Conservation (phyloP, 2,113 vertebrate species). For the Misgurnus anguillicaudatus region DNA sequence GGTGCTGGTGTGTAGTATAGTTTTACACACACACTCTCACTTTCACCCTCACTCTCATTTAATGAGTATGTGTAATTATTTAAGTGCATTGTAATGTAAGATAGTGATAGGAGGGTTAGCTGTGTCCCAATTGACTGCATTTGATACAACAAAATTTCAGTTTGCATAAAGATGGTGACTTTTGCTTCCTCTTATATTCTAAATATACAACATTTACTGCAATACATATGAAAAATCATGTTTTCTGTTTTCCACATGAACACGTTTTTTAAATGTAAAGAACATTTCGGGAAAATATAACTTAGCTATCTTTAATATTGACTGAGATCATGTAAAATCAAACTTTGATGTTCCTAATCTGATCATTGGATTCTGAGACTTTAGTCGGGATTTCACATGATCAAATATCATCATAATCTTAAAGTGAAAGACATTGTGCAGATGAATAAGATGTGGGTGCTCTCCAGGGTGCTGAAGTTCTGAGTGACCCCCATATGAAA, state of each 20-base stretch:
- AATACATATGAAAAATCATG: no score
- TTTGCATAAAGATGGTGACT: no score
- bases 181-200: neutral
- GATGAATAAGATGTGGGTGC: constrained; percentile 2
- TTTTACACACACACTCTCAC: constrained; percentile 33
- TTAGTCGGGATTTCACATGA: no score
- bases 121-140: neutral
- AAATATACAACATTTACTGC: neutral
- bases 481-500: neutral
- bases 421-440: neutral
- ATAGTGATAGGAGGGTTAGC: neutral
- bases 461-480: constrained; percentile 51
- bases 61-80: constrained; percentile 24
- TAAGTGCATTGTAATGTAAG: constrained; percentile 28
- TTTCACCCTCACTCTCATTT: constrained; percentile 39
- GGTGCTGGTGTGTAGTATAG: constrained; percentile 1
- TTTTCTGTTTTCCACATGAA: no score
- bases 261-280: no score
- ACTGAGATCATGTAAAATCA: no score
- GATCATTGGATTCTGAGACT: no score
- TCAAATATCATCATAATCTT: neutral
- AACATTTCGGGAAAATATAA: no score
- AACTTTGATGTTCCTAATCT: no score
- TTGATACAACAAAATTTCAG: neutral
- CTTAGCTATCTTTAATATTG: no score